Evolutionary conservation across 2,797 vertebrate genomes (phyloP).

Genomic region (Sciurus vulgaris): DNA sequence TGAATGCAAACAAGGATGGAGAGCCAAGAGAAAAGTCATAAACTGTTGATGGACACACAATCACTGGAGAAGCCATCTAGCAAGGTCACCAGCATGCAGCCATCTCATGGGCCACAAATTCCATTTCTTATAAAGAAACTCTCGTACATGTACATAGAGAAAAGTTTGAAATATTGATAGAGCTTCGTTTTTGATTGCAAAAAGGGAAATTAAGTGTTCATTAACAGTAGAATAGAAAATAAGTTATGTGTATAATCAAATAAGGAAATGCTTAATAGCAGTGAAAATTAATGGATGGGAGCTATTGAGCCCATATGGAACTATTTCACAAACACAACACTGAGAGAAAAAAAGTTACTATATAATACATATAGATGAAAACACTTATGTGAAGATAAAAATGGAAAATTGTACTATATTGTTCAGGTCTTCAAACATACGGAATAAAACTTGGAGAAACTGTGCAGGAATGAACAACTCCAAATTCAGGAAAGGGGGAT

Average conservation of each 20-base stretch:
- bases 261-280: not conserved
- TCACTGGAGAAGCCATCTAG: not conserved
- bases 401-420: not conserved
- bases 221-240: not conserved
- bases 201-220: not conserved
- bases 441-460: slow-evolving; percentile 18
- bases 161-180: slow-evolving; percentile 39
- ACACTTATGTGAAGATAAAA: not conserved
- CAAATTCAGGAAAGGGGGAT: not conserved
- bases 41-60: not conserved
- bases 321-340: not conserved
- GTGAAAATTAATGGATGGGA: not conserved
- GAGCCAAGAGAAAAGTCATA: not conserved
- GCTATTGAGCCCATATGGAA: not conserved
- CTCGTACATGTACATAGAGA: not conserved
- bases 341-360: not conserved
- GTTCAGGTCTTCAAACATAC: not conserved
- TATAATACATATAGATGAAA: not conserved
- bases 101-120: not conserved
- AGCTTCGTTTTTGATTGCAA: slow-evolving; percentile 2
- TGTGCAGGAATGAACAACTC: not conserved
- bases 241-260: not conserved
- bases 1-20: not conserved
- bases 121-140: not conserved
- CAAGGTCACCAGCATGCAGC: not conserved